These are phyloP conservation scores for Drosophila macrothrix DNA, from an alignment of 2,888 invertebrate species.

Conservation along the genomic window DNA sequence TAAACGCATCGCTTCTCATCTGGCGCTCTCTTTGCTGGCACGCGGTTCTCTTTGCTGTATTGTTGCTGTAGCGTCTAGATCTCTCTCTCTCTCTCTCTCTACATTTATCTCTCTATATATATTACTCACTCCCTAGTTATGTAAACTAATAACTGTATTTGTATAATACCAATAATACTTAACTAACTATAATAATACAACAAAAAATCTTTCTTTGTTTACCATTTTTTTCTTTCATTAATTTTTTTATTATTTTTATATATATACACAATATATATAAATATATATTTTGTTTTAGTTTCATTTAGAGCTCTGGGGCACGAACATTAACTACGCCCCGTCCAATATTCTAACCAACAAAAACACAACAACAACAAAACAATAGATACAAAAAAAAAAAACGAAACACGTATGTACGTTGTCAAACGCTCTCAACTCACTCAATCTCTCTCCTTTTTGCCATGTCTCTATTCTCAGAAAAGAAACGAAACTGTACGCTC, in stretches of 20 bases:
- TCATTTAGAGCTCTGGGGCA: conserved; percentile 56
- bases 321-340: conserved; percentile 43
- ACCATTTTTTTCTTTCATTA: conserved; percentile 25
- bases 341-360: conserved; percentile 40
- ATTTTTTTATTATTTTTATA: background rate
- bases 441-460: conserved; percentile 35
- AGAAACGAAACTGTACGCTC: conserved; percentile 45
- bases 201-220: conserved; percentile 34
- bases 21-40: conserved; percentile 42
- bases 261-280: conserved; percentile 7
- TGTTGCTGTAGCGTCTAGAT: conserved; percentile 48
- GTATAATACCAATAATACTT: conserved; percentile 36
- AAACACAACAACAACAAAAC: conserved; percentile 14
- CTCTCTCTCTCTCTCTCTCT: conserved; percentile 16
- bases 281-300: conserved; percentile 49
- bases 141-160: conserved; percentile 29
- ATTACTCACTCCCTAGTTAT: conserved; percentile 31
- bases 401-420: conserved; percentile 45
- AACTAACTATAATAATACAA: conserved; percentile 42
- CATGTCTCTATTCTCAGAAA: conserved; percentile 55
- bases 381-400: conserved; percentile 24
- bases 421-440: conserved; percentile 39
- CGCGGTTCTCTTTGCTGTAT: conserved; percentile 42
- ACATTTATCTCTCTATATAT: conserved; percentile 7
- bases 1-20: conserved; percentile 47